A percentile compares a stretch with the other conserved stretches of the same genome.
These are phyloP conservation scores for Saxidomus purpurata DNA, from an alignment of 1,140 invertebrate species.

Conservation along the genomic window DNA sequence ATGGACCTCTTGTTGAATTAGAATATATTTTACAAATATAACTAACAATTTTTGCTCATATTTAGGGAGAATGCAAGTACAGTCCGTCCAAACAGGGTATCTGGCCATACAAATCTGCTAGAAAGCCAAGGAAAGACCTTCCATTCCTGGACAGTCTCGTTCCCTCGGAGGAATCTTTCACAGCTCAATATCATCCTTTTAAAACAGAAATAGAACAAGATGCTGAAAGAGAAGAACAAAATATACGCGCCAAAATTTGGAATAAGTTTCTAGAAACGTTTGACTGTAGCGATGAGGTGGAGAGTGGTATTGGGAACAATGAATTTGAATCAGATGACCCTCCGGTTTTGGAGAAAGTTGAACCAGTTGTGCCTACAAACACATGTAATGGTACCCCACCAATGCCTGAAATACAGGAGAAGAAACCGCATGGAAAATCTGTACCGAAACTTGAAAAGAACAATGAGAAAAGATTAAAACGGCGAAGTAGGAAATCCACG, in stretches of 20 bases:
- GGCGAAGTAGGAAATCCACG: background rate
- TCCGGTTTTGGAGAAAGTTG: conserved; percentile 53
- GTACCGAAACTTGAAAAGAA: background rate
- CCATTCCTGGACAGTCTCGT: conserved; percentile 44
- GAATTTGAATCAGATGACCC: conserved; percentile 12
- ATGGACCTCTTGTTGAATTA: too few species aligned
- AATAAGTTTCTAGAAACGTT: background rate
- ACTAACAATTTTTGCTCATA: too few species aligned
- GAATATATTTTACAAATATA: too few species aligned
- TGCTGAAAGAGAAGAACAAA: background rate
- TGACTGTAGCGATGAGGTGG: background rate
- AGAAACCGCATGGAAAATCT: conserved; percentile 29
- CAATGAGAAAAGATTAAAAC: background rate
- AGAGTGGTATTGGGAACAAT: background rate
- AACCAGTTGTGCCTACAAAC: conserved; percentile 49
- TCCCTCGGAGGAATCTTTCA: background rate
- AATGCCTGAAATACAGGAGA: conserved; percentile 58
- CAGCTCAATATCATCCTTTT: conserved; percentile 39
- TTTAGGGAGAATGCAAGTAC: conserved; percentile 8
- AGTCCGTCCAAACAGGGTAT: conserved; percentile 31
- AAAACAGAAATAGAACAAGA: conserved; percentile 20
- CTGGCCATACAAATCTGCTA: background rate
- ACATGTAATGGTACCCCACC: conserved; percentile 32
- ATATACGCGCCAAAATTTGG: conserved; percentile 36
- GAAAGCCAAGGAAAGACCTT: background rate